Base-by-base conservation (phyloP, 1,140 invertebrate genomes). In the Drosophila mayri region DNA sequence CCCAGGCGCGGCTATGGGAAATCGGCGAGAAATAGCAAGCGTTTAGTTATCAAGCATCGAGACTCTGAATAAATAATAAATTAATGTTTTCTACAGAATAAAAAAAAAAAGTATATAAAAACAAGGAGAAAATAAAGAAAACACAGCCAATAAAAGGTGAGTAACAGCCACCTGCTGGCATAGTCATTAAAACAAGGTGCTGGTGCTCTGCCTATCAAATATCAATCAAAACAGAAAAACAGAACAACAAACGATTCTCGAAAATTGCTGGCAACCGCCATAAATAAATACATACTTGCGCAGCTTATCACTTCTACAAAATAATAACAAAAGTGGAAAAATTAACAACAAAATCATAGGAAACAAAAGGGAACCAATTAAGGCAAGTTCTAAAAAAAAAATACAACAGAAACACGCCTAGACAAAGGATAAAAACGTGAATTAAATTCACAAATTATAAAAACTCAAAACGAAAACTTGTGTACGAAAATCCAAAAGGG, bases 1-100 rank as follows among this genome's bases (percentile, higher is more conserved):
- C 96, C 96, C 11, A 97, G 93, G 18, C 96, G 94, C 20, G 96
- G 96, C 96, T 97, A 37, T 25, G 1, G 25, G 22, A 4, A 4
- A 28, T 5, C 0, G 16, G 4, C 1, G 20, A 22, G 6, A 32
- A 22, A 22, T 2, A 14, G 10, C 8, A 14, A 44, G 22, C 14
- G 37, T 52, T 50, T 8, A 50, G 10, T 50, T 47, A 30, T 30
- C 11, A 16, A 47, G 22, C 4, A 2, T 25, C 7, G 2, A 25
- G 47, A 5, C 14, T 4, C 5, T 28, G 11, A 12, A 6, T 12
- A 35, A 37, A 38, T n/a, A 16, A 38, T 16, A n/a, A 20, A 14
- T 4, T 35, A 10, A 37, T n/a, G 35, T 55, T 37, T 55, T 55
- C 52, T 55, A 55, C 16, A 0, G 35, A n/a, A 55, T 14, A n/a